Percentiles rank a stretch among this genome's conserved stretches.
Evolutionary conservation across 2,113 vertebrate species (phyloP).

Genomic region (Strigops habroptila): DNA sequence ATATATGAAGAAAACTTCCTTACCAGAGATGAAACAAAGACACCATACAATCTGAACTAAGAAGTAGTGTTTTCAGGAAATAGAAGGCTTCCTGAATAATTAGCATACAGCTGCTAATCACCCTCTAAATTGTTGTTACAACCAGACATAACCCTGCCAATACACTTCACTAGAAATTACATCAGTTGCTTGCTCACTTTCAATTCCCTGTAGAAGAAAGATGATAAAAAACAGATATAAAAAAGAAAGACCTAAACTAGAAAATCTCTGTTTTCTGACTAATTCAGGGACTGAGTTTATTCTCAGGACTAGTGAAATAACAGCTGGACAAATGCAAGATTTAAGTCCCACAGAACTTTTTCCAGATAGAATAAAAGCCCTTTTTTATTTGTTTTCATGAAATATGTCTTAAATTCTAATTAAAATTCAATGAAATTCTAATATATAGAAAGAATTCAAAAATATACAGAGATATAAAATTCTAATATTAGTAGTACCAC

Average conservation of each 20-base stretch:
- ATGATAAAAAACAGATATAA: not conserved
- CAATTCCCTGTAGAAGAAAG: not conserved
- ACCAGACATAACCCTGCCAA: slow-evolving; percentile 48
- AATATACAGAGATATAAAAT: not conserved
- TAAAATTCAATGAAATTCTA: not conserved
- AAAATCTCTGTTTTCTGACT: not conserved
- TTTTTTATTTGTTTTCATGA: not conserved
- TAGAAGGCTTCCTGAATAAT: slow-evolving; percentile 50
- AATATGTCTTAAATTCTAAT: not conserved
- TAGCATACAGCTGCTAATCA: slow-evolving; percentile 77
- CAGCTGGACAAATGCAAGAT: not conserved
- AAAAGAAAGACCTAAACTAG: not conserved
- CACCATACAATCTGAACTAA: slow-evolving; percentile 49
- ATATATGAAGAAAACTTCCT: slow-evolving; percentile 1
- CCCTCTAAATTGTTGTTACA: slow-evolving; percentile 51
- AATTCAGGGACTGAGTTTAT: not conserved
- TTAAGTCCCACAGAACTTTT: not conserved
- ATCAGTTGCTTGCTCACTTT: slow-evolving; percentile 14
- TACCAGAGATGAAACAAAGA: slow-evolving; percentile 45
- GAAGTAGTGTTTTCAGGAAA: slow-evolving; percentile 69
- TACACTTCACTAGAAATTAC: slow-evolving; percentile 13
- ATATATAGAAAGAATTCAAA: not conserved
- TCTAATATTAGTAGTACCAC: not conserved
- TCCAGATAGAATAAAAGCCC: not conserved
- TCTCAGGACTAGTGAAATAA: not conserved